These are phyloP conservation scores for Argyra leucocephala DNA, from an alignment of 2,888 invertebrate genomes.

Conservation along the genomic window DNA sequence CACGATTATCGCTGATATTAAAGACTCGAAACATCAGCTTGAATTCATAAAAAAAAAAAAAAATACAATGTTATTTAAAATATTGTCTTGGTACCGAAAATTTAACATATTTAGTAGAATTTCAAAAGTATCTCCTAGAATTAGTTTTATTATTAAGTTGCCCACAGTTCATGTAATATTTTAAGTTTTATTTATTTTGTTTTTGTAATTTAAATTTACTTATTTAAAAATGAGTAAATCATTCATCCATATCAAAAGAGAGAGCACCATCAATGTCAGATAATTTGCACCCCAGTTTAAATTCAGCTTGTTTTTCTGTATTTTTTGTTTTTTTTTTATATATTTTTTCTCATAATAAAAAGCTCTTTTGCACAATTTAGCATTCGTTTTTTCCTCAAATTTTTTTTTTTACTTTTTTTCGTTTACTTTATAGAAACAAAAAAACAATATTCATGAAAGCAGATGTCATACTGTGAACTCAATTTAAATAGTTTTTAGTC, in stretches of 20 bases:
- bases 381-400: not conserved
- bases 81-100: too few species aligned
- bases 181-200: too few species aligned
- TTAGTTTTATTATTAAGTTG: too few species aligned
- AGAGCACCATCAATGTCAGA: conserved; percentile 2
- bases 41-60: too few species aligned
- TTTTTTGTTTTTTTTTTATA: not conserved
- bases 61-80: too few species aligned
- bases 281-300: not conserved
- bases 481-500: not conserved
- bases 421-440: not conserved
- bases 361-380: not conserved
- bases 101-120: too few species aligned
- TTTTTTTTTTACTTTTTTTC: not conserved
- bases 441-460: not conserved
- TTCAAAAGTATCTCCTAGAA: too few species aligned
- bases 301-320: not conserved
- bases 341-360: not conserved
- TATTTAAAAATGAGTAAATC: not conserved
- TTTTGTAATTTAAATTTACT: too few species aligned
- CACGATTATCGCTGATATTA: too few species aligned
- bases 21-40: too few species aligned
- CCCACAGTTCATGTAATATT: too few species aligned
- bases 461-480: not conserved
- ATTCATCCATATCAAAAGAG: not conserved